These are phyloP conservation scores for Cryptocheilus praepositus DNA, from an alignment of 2,888 invertebrate genomes.

Conservation along the genomic window DNA sequence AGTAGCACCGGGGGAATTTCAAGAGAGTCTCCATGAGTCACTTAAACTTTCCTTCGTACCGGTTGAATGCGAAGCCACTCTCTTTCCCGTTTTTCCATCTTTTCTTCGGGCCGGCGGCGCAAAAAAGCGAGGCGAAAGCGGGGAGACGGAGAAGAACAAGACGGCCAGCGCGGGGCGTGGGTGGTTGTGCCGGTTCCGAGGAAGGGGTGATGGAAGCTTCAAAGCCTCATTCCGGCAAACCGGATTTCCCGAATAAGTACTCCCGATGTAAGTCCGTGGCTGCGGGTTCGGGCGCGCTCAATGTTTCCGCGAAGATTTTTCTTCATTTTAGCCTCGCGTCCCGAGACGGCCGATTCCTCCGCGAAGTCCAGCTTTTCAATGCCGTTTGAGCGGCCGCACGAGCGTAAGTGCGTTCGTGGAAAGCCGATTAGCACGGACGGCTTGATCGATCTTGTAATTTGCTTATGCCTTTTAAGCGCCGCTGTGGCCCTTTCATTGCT, in stretches of 20 bases:
- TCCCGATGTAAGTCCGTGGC: constrained; percentile 38
- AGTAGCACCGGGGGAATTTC: constrained; percentile 45
- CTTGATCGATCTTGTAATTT: constrained; percentile 43
- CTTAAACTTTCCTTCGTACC: constrained; percentile 48
- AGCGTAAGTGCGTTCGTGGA: constrained; percentile 18
- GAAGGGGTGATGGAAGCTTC: constrained; percentile 34
- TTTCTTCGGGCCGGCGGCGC: constrained; percentile 18
- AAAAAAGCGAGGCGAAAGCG: not conserved
- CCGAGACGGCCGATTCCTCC: not conserved
- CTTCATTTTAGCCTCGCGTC: not conserved
- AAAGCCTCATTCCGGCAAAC: constrained; percentile 48
- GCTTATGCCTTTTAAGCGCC: constrained; percentile 28
- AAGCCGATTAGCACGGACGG: constrained; percentile 43
- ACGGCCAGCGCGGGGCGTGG: constrained; percentile 15
- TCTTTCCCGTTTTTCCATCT: constrained; percentile 35
- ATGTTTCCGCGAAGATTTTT: constrained; percentile 38
- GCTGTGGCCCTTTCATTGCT: constrained; percentile 29
- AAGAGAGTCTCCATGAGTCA: constrained; percentile 51
- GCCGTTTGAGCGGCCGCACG: constrained; percentile 11
- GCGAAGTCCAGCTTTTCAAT: constrained; percentile 26
- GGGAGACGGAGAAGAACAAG: constrained; percentile 25
- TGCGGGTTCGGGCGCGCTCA: constrained; percentile 36
- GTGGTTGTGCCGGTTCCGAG: constrained; percentile 3
- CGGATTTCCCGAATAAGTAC: constrained; percentile 56
- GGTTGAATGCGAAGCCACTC: constrained; percentile 44